Percentiles rank a stretch among this genome's conserved stretches.
Conservation (phyloP, 2,113 vertebrate species). For the Antechinus stuartii region DNA sequence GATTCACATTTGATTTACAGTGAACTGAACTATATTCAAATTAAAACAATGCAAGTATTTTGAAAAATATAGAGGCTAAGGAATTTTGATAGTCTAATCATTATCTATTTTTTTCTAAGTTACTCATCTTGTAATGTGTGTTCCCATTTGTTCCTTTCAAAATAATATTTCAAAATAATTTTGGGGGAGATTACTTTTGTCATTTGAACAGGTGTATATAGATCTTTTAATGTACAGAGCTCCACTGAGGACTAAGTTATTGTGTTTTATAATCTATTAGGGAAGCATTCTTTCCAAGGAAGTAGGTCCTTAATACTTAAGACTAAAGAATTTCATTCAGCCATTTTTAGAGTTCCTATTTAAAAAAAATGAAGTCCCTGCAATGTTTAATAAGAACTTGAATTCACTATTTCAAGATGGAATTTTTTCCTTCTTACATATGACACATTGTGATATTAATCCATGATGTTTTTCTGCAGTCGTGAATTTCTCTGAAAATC, state of each 20-base stretch:
- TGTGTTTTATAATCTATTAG: neutral
- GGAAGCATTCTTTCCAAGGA: neutral
- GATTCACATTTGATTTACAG: neutral
- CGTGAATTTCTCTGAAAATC: neutral
- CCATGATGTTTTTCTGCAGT: neutral
- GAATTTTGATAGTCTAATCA: neutral
- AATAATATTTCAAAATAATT: neutral
- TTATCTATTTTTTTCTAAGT: neutral
- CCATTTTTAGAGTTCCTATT: neutral
- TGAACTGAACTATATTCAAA: neutral
- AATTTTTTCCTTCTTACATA: neutral
- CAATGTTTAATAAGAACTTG: neutral
- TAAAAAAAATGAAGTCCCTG: neutral
- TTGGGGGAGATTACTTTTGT: neutral
- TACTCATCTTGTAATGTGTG: neutral
- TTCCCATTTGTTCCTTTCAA: neutral
- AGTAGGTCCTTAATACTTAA: neutral
- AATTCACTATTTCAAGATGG: neutral
- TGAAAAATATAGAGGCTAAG: neutral
- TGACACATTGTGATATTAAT: neutral
- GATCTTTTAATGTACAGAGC: neutral
- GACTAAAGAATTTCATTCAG: neutral
- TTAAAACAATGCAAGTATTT: neutral
- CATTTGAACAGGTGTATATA: neutral
- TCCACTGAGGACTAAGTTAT: neutral